A percentile compares a stretch with the other conserved stretches of the same genome.
These are phyloP conservation scores for Cantharis rufa DNA, from an alignment of 2,888 invertebrate genomes.

Conservation along the genomic window DNA sequence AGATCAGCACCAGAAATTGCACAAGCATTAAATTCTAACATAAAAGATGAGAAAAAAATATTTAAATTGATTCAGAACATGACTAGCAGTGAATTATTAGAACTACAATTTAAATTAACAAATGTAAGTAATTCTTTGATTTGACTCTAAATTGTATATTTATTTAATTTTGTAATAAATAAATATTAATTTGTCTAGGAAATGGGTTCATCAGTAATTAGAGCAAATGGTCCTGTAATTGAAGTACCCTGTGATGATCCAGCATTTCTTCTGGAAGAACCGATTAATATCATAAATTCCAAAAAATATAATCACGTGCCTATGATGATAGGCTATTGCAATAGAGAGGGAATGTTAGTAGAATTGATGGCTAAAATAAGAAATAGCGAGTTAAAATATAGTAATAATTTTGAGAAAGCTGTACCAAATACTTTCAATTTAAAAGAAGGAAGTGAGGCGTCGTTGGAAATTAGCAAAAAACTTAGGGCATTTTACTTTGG, in stretches of 20 bases:
- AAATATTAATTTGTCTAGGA: neutral
- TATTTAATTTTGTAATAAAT: too few relatives aligned
- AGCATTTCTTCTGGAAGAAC: conserved; percentile 39
- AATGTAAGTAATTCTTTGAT: conserved; percentile 13
- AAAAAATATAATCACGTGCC: conserved; percentile 42
- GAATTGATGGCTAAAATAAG: conserved; percentile 29
- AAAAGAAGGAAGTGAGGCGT: conserved; percentile 24
- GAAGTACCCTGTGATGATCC: conserved; percentile 35
- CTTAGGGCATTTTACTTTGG: conserved; percentile 37
- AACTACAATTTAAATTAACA: conserved; percentile 27
- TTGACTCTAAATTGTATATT: too few relatives aligned
- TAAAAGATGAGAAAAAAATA: conserved; percentile 45
- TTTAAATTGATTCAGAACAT: conserved; percentile 47
- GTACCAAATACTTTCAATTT: conserved; percentile 35
- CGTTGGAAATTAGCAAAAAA: conserved; percentile 29
- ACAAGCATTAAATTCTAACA: neutral
- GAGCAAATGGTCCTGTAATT: conserved; percentile 32
- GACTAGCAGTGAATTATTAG: conserved; percentile 10
- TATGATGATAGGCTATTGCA: conserved; percentile 41
- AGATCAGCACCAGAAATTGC: conserved; percentile 47
- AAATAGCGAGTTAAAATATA: conserved; percentile 17
- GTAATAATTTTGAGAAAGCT: conserved; percentile 32
- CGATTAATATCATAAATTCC: conserved; percentile 35
- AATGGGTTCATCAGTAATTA: conserved; percentile 6
- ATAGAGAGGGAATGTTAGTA: conserved; percentile 41